A percentile compares a stretch with the other conserved stretches of the same genome.
phyloP scores from a whole-genome alignment of 2,113 vertebrate genomes.

The Electrona antarctica region DNA sequence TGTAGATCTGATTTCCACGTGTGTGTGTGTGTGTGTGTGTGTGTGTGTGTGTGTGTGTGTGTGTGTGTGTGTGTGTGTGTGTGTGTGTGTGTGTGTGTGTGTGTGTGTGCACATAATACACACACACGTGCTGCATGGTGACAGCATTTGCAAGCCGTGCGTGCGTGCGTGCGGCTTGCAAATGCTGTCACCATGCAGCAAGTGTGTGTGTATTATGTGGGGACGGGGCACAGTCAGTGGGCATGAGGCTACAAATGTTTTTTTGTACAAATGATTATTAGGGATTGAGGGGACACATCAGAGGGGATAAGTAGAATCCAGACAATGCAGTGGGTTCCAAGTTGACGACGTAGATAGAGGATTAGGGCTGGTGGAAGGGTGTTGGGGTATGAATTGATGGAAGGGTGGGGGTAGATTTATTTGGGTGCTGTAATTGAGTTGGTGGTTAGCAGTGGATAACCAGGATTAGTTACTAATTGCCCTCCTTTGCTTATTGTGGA shows the following conservation, averaged over 20 bases:
- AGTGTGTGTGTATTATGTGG: background rate
- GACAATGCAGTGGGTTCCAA: no score
- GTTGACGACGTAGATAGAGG: no score
- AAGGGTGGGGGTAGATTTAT: no score
- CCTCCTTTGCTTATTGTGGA: constrained; percentile 31
- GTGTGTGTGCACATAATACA: constrained; percentile 1
- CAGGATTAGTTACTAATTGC: constrained; percentile 51
- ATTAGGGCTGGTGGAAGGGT: no score
- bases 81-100: constrained; percentile 10
- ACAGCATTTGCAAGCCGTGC: background rate
- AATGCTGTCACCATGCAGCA: background rate
- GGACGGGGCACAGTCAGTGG: no score
- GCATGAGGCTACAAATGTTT: no score
- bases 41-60: constrained; percentile 12
- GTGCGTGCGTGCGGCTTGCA: background rate
- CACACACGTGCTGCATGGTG: background rate
- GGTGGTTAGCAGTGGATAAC: constrained; percentile 38
- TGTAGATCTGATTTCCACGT: no score
- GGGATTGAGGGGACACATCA: no score
- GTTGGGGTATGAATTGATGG: no score
- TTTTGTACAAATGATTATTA: no score
- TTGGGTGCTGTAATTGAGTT: constrained; percentile 4
- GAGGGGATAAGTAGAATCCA: no score
- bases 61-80: constrained; percentile 2
- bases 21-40: background rate